A percentile compares a stretch with the other conserved stretches of the same genome.
Evolutionary conservation across 2,888 invertebrate species (phyloP).

Genomic region (Lycia hirtaria): DNA sequence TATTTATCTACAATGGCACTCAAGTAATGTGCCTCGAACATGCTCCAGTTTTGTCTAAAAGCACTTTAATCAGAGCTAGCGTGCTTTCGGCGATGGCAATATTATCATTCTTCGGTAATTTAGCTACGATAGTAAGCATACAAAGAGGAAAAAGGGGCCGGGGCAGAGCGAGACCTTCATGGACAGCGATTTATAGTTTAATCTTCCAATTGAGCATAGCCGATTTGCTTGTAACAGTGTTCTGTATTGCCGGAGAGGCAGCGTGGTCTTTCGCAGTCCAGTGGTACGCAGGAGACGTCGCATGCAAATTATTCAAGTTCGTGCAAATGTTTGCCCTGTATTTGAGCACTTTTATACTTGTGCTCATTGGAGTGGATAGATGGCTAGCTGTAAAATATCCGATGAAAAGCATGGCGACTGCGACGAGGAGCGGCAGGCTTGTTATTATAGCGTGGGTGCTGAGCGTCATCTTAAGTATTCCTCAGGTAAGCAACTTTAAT

Average conservation of each 20-base stretch:
- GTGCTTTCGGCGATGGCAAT: constrained; percentile 89
- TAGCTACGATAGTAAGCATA: constrained; percentile 91
- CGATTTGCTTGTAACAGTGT: constrained; percentile 92
- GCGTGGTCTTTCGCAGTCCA: constrained; percentile 92
- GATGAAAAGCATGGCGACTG: constrained; percentile 88
- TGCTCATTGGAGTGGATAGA: constrained; percentile 92
- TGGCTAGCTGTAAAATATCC: constrained; percentile 93
- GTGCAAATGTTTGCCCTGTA: constrained; percentile 93
- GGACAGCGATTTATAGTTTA: constrained; percentile 90
- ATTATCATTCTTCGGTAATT: constrained; percentile 90
- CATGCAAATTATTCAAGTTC: constrained; percentile 93
- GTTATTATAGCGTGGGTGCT: constrained; percentile 90
- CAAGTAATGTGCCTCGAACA: constrained; percentile 83
- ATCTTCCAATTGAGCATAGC: constrained; percentile 93
- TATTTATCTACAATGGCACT: constrained; percentile 66
- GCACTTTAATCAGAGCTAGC: constrained; percentile 87
- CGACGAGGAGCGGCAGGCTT: constrained; percentile 88
- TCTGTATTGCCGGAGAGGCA: constrained; percentile 92
- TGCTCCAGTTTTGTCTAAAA: constrained; percentile 88
- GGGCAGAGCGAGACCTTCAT: constrained; percentile 85
- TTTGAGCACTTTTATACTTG: constrained; percentile 92
- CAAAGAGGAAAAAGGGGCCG: constrained; percentile 86
- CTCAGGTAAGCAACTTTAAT: constrained; percentile 88
- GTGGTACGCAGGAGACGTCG: constrained; percentile 91
- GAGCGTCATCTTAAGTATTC: constrained; percentile 90